A percentile compares a stretch with the other conserved stretches of the same genome.
These are phyloP conservation scores for Ictidomys tridecemlineatus DNA, from an alignment of 2,113 vertebrate species.

Conservation along the genomic window DNA sequence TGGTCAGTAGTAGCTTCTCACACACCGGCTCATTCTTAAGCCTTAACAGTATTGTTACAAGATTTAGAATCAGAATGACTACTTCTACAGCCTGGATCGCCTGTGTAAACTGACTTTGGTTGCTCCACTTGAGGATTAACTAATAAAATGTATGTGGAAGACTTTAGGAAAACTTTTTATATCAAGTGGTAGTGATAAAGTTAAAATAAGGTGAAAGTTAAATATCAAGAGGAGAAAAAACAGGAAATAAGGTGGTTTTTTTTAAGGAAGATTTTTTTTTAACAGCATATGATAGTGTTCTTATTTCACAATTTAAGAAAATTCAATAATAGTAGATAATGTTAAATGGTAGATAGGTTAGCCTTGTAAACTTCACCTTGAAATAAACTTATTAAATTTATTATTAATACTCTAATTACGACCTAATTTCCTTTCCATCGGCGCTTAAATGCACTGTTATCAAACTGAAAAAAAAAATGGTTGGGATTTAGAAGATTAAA, in stretches of 20 bases:
- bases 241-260: not conserved
- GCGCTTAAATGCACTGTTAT: not conserved
- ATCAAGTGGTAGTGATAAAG: not conserved
- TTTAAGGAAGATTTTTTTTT: not conserved
- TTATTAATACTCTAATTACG: not conserved
- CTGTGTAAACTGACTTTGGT: not conserved
- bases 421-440: not conserved
- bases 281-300: not conserved
- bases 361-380: not conserved
- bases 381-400: conserved; percentile 25
- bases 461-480: not conserved
- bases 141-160: not conserved
- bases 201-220: not conserved
- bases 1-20: not conserved
- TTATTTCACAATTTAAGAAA: not conserved
- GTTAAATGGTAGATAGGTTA: not conserved
- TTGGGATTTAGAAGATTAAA: not conserved
- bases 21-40: not conserved
- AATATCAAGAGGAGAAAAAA: not conserved
- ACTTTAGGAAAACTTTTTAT: conserved; percentile 18
- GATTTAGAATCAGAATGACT: not conserved
- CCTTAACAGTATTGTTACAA: not conserved
- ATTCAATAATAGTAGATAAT: not conserved
- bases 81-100: not conserved
- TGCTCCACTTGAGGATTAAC: not conserved